Percentiles rank a stretch among this genome's conserved stretches.
Evolutionary conservation across 2,888 invertebrate species (phyloP).

Genomic region (Leucophora obtusa): DNA sequence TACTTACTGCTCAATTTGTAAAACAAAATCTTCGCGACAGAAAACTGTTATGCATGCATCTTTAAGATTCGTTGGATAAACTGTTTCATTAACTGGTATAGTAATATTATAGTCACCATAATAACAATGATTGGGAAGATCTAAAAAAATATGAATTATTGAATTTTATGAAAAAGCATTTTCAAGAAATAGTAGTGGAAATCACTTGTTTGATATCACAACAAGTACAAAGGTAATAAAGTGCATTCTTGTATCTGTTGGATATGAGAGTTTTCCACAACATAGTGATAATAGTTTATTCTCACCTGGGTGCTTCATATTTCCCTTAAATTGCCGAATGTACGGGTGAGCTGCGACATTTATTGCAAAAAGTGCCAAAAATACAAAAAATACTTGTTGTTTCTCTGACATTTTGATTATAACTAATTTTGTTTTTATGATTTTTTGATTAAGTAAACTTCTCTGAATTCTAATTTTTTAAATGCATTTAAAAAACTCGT

Average conservation of each 20-base stretch:
- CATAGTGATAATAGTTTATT: too few relatives aligned
- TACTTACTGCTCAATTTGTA: slow-evolving; percentile 70
- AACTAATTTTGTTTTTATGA: background rate
- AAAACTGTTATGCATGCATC: slow-evolving; percentile 66
- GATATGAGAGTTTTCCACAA: too few relatives aligned
- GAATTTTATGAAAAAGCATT: too few relatives aligned
- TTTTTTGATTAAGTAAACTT: too few relatives aligned
- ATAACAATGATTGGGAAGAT: slow-evolving; percentile 66
- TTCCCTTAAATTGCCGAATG: slow-evolving; percentile 70
- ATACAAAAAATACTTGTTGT: slow-evolving; percentile 4
- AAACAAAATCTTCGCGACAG: slow-evolving; percentile 71
- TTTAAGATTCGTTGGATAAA: slow-evolving; percentile 64
- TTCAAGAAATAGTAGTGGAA: too few relatives aligned
- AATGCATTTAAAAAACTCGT: too few relatives aligned
- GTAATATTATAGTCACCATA: slow-evolving; percentile 69
- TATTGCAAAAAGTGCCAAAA: background rate
- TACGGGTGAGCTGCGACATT: slow-evolving; percentile 37
- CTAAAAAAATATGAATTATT: slow-evolving; percentile 44
- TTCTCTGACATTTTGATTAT: slow-evolving; percentile 6
- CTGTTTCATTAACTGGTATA: slow-evolving; percentile 65
- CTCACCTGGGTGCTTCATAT: slow-evolving; percentile 69
- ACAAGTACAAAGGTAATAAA: too few relatives aligned
- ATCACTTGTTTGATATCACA: too few relatives aligned
- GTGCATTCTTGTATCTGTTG: too few relatives aligned
- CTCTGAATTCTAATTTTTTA: too few relatives aligned